Conservation (phyloP, 1,140 invertebrate species). For the Stenopsyche tienmushanensis region DNA sequence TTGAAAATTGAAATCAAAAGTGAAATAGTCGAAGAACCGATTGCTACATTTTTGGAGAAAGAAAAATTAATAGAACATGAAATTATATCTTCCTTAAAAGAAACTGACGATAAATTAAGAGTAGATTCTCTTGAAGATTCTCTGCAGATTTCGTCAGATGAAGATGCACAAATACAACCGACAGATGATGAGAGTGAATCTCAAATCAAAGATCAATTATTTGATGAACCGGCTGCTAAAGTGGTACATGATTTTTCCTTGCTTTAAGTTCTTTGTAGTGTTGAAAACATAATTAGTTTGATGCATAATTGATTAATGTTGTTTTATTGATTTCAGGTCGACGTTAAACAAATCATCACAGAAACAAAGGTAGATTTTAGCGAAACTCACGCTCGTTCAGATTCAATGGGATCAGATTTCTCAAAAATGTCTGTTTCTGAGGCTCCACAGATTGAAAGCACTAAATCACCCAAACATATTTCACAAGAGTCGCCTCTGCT, state of each 20-base stretch:
- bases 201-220: slow-evolving; percentile 31
- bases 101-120: slow-evolving; percentile 28
- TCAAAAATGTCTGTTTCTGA: slow-evolving; percentile 36
- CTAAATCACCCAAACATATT: slow-evolving; percentile 26
- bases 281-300: not conserved
- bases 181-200: slow-evolving; percentile 40
- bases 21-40: slow-evolving; percentile 13
- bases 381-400: slow-evolving; percentile 50
- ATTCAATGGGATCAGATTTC: slow-evolving; percentile 52
- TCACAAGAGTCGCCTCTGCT: slow-evolving; percentile 50
- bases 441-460: slow-evolving; percentile 3
- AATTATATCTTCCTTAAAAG: slow-evolving; percentile 21
- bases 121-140: slow-evolving; percentile 39
- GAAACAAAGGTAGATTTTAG: slow-evolving; percentile 51
- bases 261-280: not conserved
- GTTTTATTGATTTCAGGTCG: not conserved
- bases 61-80: slow-evolving; percentile 32
- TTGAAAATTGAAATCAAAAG: slow-evolving; percentile 36
- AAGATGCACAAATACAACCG: slow-evolving; percentile 38
- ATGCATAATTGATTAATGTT: not conserved
- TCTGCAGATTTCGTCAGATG: slow-evolving; percentile 38
- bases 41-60: slow-evolving; percentile 9
- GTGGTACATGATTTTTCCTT: slow-evolving; percentile 18
- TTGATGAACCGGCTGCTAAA: slow-evolving; percentile 28
- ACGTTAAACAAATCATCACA: not conserved